Base-by-base conservation (phyloP, 2,113 vertebrate genomes). In the Ursus arctos region DNA sequence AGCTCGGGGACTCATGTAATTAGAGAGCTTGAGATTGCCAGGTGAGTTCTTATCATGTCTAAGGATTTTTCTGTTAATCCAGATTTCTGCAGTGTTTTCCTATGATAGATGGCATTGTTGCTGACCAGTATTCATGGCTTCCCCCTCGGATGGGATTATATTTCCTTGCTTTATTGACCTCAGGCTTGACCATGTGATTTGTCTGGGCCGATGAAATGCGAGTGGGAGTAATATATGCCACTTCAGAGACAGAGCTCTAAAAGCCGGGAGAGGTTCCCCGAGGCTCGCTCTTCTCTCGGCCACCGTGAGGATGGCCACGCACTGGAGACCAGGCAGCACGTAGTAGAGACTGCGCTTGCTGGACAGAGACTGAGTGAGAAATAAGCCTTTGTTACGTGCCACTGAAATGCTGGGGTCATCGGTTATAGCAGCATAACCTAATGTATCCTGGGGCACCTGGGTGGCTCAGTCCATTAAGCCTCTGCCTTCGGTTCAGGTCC, bases 141-240 rank as follows among this genome's bases (percentile, higher is more conserved):
- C 53, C 40, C 26, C 28, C 69, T 90, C 24, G 51, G 79, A 53
- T 40, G 59, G 57, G 72, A 51, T 86, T 85, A 0, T 85, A 57
- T 96, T 85, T 82, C 80, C 74, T 81, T 72, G n/a, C n/a, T 59
- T 69, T n/a, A 33, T 85, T 31, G 55, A 91, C 51, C 49, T 84
- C 0, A 19, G n/a, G 11, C 57, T 89, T 69, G 79, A 74, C 40
- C 40, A 69, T 74, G 65, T 53, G 40, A 67, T 59, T 51, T 65
- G 53, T 83, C 31, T 47, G 43, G 47, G 16, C 24, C 91, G 84
- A 47, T 71, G 59, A 84, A 55, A 59, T 74, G 19, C 26, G 40
- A 80, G 33, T 55, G 61, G n/a, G 43, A n/a, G 31, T 31, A 26
- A 88, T 49, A 6, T 40, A 21, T 19, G 51, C 40, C 80, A 82